Percentiles rank a stretch among this genome's conserved stretches.
Conservation (phyloP, 1,140 invertebrate species). For the Anagrus nilaparvatae region DNA sequence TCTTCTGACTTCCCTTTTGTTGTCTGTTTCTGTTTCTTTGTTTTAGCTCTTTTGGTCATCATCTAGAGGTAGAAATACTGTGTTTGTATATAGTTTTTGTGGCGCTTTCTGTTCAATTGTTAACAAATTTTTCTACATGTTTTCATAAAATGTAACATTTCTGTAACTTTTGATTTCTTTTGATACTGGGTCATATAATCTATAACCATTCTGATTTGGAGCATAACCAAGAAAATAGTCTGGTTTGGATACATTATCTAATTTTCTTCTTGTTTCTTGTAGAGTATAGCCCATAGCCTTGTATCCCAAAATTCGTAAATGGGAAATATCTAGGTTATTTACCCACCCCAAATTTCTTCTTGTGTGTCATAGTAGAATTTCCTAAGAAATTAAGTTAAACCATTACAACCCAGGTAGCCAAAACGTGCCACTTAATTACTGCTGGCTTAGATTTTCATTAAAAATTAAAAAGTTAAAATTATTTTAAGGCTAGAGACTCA, state of each 20-base stretch:
- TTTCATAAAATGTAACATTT: neutral
- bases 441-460: no score
- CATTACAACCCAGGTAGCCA: no score
- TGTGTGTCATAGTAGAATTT: neutral
- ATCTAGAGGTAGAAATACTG: no score
- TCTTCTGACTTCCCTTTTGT: no score
- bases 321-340: neutral
- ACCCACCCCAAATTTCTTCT: neutral
- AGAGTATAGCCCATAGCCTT: neutral
- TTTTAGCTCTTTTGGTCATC: no score
- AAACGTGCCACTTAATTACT: no score
- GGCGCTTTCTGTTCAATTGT: neutral
- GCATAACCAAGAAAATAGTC: neutral
- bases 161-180: neutral
- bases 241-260: neutral
- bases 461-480: no score
- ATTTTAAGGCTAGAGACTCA: no score
- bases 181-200: neutral
- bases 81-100: neutral
- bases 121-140: no score
- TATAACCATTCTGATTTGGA: neutral
- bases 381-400: neutral
- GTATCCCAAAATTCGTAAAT: neutral
- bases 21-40: no score
- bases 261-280: neutral